Conservation (phyloP, 2,113 vertebrate species). For the Rhinichthys klamathensis region DNA sequence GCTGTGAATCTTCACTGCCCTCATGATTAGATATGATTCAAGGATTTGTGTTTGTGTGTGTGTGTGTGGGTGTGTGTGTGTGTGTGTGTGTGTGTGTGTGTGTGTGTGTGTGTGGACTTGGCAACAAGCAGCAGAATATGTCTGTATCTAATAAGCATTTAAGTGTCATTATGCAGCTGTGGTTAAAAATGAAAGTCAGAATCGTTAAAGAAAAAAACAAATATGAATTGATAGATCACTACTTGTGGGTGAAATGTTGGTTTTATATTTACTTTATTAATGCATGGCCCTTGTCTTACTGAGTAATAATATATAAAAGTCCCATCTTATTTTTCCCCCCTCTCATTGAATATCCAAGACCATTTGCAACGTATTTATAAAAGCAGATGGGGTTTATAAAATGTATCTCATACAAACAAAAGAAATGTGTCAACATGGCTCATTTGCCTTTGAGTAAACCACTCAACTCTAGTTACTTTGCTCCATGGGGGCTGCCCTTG, state of each 20-base stretch:
- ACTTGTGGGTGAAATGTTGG: background rate
- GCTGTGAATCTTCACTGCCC: background rate
- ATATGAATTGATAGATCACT: background rate
- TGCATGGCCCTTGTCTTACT: background rate
- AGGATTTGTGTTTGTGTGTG: too few relatives aligned
- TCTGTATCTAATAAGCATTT: background rate
- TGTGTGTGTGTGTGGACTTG: background rate
- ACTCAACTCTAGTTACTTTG: constrained; percentile 8
- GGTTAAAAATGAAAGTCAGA: background rate
- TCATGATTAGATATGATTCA: background rate
- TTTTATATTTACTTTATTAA: background rate
- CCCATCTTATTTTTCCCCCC: background rate
- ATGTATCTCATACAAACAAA: background rate
- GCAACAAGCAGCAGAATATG: background rate
- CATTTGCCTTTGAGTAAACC: background rate
- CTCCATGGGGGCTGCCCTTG: constrained; percentile 9
- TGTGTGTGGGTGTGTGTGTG: too few relatives aligned
- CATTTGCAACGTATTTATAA: background rate
- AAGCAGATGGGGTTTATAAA: background rate
- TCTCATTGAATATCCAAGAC: background rate
- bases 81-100: background rate
- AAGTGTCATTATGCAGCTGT: background rate
- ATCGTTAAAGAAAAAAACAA: background rate
- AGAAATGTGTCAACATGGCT: background rate
- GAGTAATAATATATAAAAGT: background rate